phyloP scores from a whole-genome alignment of 2,113 vertebrate species.

The Ailurus styani region DNA sequence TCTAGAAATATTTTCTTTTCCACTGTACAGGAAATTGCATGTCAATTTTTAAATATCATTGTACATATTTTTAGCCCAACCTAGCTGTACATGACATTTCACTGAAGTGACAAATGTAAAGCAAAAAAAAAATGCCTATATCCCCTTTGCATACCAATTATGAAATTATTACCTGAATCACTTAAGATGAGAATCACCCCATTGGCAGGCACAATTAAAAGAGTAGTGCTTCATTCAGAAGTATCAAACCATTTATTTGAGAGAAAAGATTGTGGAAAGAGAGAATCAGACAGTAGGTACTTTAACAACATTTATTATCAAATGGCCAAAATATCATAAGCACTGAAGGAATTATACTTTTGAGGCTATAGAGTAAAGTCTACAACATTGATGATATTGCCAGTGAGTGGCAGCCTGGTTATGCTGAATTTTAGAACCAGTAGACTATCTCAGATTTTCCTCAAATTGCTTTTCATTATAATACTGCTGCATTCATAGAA shows the following conservation, averaged over 20 bases:
- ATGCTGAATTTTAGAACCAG: slow-evolving; percentile 25
- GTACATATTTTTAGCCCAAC: slow-evolving; percentile 54
- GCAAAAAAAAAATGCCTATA: neutral
- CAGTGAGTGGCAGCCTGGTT: neutral
- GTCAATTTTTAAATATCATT: slow-evolving; percentile 54
- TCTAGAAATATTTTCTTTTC: slow-evolving; percentile 54
- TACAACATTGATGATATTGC: neutral
- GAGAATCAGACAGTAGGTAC: neutral
- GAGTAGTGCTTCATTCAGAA: slow-evolving; percentile 21
- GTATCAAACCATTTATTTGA: slow-evolving; percentile 40
- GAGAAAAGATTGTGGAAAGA: slow-evolving; percentile 40
- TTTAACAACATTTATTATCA: neutral
- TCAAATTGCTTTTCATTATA: slow-evolving; percentile 19
- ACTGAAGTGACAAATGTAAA: slow-evolving; percentile 24
- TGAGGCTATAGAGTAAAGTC: neutral
- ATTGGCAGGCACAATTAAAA: slow-evolving; percentile 47
- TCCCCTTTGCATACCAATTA: neutral
- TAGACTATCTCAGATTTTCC: neutral
- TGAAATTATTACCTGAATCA: slow-evolving; percentile 56
- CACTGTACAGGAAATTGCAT: slow-evolving; percentile 35
- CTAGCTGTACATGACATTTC: slow-evolving; percentile 17
- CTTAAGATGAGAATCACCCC: slow-evolving; percentile 62
- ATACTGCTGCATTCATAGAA: neutral
- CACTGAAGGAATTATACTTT: slow-evolving; percentile 46
- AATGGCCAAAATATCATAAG: neutral